phyloP scores from a whole-genome alignment of 2,113 vertebrate species.

The Pundamilia nyererei region DNA sequence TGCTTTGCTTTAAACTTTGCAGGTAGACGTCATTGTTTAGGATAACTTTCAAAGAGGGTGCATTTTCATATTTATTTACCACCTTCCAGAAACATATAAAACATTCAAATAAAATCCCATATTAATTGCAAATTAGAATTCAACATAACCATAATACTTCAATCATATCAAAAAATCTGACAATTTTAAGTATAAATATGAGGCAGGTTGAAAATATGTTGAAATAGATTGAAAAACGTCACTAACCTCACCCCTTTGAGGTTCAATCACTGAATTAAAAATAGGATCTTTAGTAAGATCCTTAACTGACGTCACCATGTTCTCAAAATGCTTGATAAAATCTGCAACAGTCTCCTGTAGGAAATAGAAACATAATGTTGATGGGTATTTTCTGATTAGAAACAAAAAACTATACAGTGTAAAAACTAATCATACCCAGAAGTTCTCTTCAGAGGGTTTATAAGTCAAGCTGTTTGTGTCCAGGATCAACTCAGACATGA shows the following conservation, averaged over 20 bases:
- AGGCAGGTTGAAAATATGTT: not conserved
- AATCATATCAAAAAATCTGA: not conserved
- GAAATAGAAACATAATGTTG: not conserved
- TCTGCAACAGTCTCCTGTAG: slow-evolving; percentile 68
- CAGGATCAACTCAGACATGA: slow-evolving; percentile 76
- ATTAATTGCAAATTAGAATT: not conserved
- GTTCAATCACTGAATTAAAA: slow-evolving; percentile 71
- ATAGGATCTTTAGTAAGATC: slow-evolving; percentile 71
- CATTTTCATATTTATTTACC: slow-evolving; percentile 65
- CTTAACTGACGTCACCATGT: slow-evolving; percentile 70
- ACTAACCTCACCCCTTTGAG: slow-evolving; percentile 35
- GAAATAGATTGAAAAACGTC: not conserved
- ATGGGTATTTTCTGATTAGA: not conserved
- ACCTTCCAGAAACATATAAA: slow-evolving; percentile 17
- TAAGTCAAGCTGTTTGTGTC: slow-evolving; percentile 71
- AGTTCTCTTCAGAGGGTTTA: slow-evolving; percentile 74
- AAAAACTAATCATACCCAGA: slow-evolving; percentile 68
- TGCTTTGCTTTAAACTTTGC: slow-evolving; percentile 61
- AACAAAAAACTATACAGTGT: not conserved
- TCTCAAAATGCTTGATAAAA: slow-evolving; percentile 66
- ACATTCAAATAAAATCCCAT: not conserved
- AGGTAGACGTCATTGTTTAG: slow-evolving; percentile 75
- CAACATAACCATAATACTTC: not conserved
- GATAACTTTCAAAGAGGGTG: slow-evolving; percentile 69
- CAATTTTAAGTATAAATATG: not conserved